These are phyloP conservation scores for Dendrocopos noguchii DNA, from an alignment of 2,113 vertebrate genomes.

Conservation along the genomic window DNA sequence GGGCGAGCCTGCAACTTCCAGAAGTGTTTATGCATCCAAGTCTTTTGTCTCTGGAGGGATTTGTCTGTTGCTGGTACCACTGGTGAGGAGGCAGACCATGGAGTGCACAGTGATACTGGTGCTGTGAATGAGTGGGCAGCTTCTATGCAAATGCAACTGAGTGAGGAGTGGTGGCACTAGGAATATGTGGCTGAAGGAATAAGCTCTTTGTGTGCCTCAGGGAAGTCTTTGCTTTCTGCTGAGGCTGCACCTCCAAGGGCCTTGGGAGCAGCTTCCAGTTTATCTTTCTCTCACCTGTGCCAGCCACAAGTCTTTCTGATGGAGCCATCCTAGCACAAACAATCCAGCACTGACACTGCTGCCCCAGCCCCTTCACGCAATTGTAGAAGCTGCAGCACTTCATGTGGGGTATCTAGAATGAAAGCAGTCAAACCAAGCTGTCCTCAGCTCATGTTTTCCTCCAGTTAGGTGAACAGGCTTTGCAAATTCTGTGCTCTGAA, in stretches of 20 bases:
- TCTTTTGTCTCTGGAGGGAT: background rate
- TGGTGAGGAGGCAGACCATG: background rate
- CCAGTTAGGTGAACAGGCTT: conserved; percentile 11
- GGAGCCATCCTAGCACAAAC: background rate
- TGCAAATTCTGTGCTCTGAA: conserved; percentile 23
- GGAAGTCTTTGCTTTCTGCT: background rate
- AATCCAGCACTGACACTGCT: background rate
- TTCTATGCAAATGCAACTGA: background rate
- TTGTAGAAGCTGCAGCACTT: background rate
- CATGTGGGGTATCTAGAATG: background rate
- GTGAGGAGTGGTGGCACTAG: accelerated
- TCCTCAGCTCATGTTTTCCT: background rate
- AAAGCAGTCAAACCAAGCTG: conserved; percentile 11
- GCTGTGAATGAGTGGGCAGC: background rate
- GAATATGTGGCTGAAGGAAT: background rate
- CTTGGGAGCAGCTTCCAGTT: background rate
- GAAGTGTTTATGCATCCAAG: background rate
- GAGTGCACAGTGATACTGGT: background rate
- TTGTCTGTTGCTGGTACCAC: accelerated
- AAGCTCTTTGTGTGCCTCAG: background rate
- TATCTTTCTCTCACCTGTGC: background rate
- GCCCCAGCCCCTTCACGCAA: background rate
- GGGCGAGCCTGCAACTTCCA: background rate
- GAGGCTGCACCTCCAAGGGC: background rate
- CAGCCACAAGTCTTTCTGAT: accelerated